Evolutionary conservation across 1,140 invertebrate species (phyloP), one percentile per base, ranked within the genome.

Genomic region (Odontomachus brunneus): DNA sequence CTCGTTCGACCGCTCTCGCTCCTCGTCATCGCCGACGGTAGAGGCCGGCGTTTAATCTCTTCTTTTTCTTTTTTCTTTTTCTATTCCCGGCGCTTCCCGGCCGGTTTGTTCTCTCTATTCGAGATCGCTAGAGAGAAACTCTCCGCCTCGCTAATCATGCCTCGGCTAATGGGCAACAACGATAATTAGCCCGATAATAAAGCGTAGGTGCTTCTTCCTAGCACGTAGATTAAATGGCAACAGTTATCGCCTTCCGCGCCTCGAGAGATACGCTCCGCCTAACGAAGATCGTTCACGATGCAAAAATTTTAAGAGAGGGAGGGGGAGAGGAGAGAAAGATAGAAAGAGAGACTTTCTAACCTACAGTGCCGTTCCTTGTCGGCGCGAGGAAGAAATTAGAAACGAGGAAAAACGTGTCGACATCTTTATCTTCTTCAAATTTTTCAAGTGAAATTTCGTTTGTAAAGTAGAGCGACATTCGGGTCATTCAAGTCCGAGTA

Each of bases 141-240:
- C 71, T 76, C 49, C 59, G 81, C 19, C 72, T 83, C 60, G 81
- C 81, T 83, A 83, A 83, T 76, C 49, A 75, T 83, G 59, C 24
- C 84, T 83, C 33, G 29, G 76, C n/a, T 73, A 85, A 85, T 83
- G 81, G 29, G 49, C 72, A 66, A 55, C 80, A 49, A 65, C 33
- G 72, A 85, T 85, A 85, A 85, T 85, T 85, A 85, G 51, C 53
- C n/a, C 63, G 63, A 75, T 85, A 74, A 83, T 83, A 83, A 85
- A 85, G 62, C 81, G 71, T 85, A 57, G 80, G 51, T 51, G 67
- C 67, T 75, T 82, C 44, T 51, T 82, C 60, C 49, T 55, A 15
- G 26, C 49, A 22, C 48, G 81, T 55, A 63, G 49, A 82, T 73
- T 82, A 82, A 82, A 74, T 33, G 75, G 75, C 75, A 80, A 80